Base-by-base conservation (phyloP, 2,888 invertebrate species). In the Drosophila nr. perissopoda region DNA sequence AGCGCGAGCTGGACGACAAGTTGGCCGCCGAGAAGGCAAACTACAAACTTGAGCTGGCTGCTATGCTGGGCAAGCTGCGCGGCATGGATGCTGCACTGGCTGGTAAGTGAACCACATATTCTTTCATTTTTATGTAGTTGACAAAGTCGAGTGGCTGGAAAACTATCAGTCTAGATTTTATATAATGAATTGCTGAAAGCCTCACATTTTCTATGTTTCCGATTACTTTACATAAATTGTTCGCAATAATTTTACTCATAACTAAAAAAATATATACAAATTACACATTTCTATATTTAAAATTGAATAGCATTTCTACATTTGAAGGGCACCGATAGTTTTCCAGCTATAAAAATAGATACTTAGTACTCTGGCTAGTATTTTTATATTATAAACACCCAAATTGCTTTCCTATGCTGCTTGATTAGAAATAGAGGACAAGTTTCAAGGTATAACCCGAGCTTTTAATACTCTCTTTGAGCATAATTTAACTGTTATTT, bases 41-140 rank as follows among this genome's bases (percentile, higher is more conserved):
- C 74, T 96, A 96, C 91, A 96, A 97, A 91, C 93, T 94, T 48
- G 95, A 97, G 91, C 94, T 97, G 58, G 96, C 96, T 7, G 94
- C 94, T 1, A 95, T 97, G 93, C 94, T 97, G 51, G 96, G 96
- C 36, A 94, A 96, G 87, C 93, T 97, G 67, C 95, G 95, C 59
- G 97, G 97, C 68, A 95, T 98, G 91, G 97, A 97, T 92, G 94
- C 95, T 25, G 96, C 96, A 18, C 93, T 97, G 33, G 95, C 95
- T 93, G 95, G 96, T 96, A 91, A 93, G 94, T 92, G n/a, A 38
- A 7, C 18, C 8, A 11, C 13, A 3, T 13, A 7, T 25, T 36
- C 0, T 42, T 7, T 6, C 4, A 4, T 21, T 5, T 56, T 11
- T 27, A 3, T 2, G 21, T 8, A 33, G 25, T 27, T 16, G 27